phyloP scores from a whole-genome alignment of 2,888 invertebrate species.

The Abscondita cerata region DNA sequence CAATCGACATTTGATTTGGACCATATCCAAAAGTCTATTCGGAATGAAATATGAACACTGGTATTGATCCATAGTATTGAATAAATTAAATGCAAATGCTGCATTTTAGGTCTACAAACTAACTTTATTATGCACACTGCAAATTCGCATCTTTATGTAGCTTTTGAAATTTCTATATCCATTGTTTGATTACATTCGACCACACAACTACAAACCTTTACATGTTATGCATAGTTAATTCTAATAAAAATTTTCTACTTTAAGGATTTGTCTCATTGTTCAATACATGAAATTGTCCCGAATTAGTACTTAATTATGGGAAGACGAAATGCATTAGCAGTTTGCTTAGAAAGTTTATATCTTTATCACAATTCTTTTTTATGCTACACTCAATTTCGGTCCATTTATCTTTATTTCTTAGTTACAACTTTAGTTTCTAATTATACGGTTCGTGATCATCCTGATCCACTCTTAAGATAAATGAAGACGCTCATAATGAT shows the following conservation, averaged over 20 bases:
- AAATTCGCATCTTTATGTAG: conserved; percentile 2
- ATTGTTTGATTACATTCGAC: conserved; percentile 24
- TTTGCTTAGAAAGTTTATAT: conserved; percentile 12
- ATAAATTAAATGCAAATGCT: conserved; percentile 12
- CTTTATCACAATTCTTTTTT: conserved; percentile 13
- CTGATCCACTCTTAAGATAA: conserved; percentile 37
- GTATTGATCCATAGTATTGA: conserved; percentile 9
- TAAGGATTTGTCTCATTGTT: conserved; percentile 21
- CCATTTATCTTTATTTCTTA: conserved; percentile 36
- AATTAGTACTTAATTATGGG: conserved; percentile 6
- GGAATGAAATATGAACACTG: not conserved
- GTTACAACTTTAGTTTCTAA: conserved; percentile 33
- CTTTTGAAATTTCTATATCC: conserved; percentile 20
- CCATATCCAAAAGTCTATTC: conserved; percentile 15
- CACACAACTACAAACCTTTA: conserved; percentile 18
- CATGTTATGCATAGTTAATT: conserved; percentile 29
- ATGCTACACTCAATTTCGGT: conserved; percentile 21
- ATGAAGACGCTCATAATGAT: conserved; percentile 40
- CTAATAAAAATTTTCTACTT: conserved; percentile 24
- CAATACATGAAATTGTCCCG: conserved; percentile 16
- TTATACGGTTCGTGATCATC: conserved; percentile 39
- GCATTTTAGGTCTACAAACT: not conserved
- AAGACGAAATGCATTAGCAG: conserved; percentile 15
- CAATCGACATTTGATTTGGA: conserved; percentile 19
- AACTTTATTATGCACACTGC: conserved; percentile 17